These are phyloP conservation scores for Zophobas morio DNA, from an alignment of 1,140 invertebrate species.

Conservation along the genomic window DNA sequence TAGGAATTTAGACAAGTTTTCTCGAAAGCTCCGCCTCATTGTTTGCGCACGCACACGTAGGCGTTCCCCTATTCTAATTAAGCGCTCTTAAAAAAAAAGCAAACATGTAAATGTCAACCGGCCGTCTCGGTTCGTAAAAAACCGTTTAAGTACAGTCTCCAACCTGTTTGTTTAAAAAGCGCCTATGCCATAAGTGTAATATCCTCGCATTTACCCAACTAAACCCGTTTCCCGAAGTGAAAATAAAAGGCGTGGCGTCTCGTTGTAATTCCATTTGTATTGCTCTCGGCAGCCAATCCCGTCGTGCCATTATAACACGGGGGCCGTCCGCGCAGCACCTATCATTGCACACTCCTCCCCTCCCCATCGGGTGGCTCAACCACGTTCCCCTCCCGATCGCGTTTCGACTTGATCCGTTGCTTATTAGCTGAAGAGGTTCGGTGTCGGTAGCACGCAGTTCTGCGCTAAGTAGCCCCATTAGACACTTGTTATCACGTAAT, in stretches of 20 bases:
- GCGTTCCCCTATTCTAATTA: slow-evolving; percentile 52
- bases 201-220: slow-evolving; percentile 61
- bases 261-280: slow-evolving; percentile 61
- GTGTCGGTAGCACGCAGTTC: slow-evolving; percentile 62
- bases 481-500: slow-evolving; percentile 8
- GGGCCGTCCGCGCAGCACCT: slow-evolving; percentile 36
- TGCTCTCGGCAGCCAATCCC: slow-evolving; percentile 53
- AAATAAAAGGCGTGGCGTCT: slow-evolving; percentile 54
- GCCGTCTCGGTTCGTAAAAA: slow-evolving; percentile 61
- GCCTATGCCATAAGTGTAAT: slow-evolving; percentile 63
- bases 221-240: slow-evolving; percentile 61
- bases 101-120: slow-evolving; percentile 59
- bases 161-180: slow-evolving; percentile 63
- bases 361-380: slow-evolving; percentile 26
- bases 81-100: slow-evolving; percentile 50
- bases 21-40: slow-evolving; percentile 35
- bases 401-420: slow-evolving; percentile 27
- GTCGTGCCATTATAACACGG: slow-evolving; percentile 3
- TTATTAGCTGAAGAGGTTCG: slow-evolving; percentile 65
- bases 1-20: slow-evolving; percentile 41
- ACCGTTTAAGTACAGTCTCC: slow-evolving; percentile 54
- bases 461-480: slow-evolving; percentile 4
- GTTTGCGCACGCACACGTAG: slow-evolving; percentile 58
- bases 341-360: slow-evolving; percentile 43
- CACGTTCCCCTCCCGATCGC: not conserved